Percentiles rank a stretch among this genome's conserved stretches.
Evolutionary conservation across 2,113 vertebrate genomes (phyloP).

Genomic region (Salvelinus namaycush): DNA sequence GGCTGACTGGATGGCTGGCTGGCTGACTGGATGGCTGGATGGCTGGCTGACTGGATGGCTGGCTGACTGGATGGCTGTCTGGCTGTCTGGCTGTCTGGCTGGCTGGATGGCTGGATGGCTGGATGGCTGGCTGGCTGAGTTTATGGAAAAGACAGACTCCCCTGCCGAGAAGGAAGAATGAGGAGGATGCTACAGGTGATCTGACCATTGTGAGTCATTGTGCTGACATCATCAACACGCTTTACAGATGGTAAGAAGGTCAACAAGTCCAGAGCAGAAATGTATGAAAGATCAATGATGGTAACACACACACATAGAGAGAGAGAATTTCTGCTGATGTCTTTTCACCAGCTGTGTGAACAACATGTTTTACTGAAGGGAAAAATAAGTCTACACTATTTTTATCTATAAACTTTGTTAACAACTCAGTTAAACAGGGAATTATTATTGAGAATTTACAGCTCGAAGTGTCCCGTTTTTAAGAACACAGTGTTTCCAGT

Average conservation of each 20-base stretch:
- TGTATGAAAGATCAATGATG: constrained; percentile 9
- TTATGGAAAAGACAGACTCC: constrained; percentile 44
- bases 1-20: rapidly evolving
- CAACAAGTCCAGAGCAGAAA: no score
- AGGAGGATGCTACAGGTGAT: constrained; percentile 49
- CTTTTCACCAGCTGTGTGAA: constrained; percentile 27
- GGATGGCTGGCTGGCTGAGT: background rate
- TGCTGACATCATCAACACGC: constrained; percentile 16
- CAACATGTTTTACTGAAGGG: background rate
- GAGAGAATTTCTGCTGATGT: constrained; percentile 1
- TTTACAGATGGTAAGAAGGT: constrained; percentile 6
- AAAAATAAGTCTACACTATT: constrained; percentile 18
- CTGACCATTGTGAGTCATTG: constrained; percentile 33
- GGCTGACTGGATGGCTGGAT: rapidly evolving
- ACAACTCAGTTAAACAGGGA: constrained; percentile 33
- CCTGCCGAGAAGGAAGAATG: constrained; percentile 8
- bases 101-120: constrained; percentile 18
- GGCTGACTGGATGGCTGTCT: rapidly evolving
- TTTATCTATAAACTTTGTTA: constrained; percentile 36
- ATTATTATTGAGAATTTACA: constrained; percentile 55
- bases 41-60: rapidly evolving
- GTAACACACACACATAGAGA: constrained; percentile 2
- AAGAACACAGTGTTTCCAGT: constrained; percentile 47
- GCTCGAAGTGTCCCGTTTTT: constrained; percentile 43
- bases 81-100: rapidly evolving